These are phyloP conservation scores for Chouioia cunea DNA, from an alignment of 2,888 invertebrate genomes.

Conservation along the genomic window DNA sequence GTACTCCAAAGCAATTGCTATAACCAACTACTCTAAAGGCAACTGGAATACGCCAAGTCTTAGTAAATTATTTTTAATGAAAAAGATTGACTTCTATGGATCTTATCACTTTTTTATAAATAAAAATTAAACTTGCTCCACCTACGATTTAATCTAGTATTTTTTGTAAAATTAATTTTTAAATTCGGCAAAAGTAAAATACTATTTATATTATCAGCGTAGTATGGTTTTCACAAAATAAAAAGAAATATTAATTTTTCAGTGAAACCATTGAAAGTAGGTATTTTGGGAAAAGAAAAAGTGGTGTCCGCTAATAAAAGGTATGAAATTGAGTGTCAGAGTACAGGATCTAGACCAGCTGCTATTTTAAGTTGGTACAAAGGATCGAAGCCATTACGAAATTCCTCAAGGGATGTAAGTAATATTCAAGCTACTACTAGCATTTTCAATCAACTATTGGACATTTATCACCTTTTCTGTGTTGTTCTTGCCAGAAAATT, in stretches of 20 bases:
- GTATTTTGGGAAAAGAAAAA: constrained; percentile 84
- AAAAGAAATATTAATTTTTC: constrained; percentile 64
- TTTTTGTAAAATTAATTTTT: not conserved
- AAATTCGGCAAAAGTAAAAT: not conserved
- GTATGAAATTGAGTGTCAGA: constrained; percentile 88
- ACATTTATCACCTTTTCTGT: no score
- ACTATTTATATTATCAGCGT: not conserved
- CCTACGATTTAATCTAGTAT: not conserved
- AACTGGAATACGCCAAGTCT: no score
- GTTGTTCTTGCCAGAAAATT: no score
- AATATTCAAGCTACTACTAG: not conserved
- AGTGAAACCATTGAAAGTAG: constrained; percentile 90
- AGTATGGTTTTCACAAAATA: not conserved
- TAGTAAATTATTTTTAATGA: no score
- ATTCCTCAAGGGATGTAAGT: constrained; percentile 87
- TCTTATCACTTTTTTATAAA: no score
- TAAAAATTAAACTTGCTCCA: no score
- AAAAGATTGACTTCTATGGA: no score
- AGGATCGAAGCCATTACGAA: constrained; percentile 84
- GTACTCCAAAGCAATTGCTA: no score
- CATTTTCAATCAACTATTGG: no score
- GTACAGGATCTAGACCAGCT: constrained; percentile 87
- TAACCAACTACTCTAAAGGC: no score
- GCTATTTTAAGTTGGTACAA: constrained; percentile 93
- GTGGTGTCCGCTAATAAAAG: constrained; percentile 87